Evolutionary conservation across 2,888 invertebrate species (phyloP).

Genomic region (Pantelozetes paolii): DNA sequence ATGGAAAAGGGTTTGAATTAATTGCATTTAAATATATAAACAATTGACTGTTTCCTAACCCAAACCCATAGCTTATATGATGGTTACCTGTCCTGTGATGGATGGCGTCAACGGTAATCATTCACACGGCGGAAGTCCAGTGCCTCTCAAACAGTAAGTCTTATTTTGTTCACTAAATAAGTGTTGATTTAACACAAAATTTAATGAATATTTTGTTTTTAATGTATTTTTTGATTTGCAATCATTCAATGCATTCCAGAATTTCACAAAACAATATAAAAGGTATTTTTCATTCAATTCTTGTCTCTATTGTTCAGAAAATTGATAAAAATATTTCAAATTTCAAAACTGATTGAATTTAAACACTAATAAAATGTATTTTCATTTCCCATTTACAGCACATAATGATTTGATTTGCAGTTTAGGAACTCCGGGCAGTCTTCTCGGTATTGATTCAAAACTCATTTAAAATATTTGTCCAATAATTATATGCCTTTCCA

Average conservation of each 20-base stretch:
- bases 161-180: not conserved
- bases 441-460: too few species aligned
- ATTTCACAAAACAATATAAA: conserved; percentile 39
- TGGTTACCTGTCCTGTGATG: conserved; percentile 94
- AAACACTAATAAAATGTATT: not conserved
- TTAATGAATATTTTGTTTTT: too few species aligned
- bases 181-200: too few species aligned
- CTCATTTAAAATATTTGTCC: too few species aligned
- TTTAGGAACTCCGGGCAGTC: conserved; percentile 34
- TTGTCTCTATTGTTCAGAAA: too few species aligned
- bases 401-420: conserved; percentile 31
- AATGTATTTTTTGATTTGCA: too few species aligned
- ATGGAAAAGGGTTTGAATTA: conserved; percentile 85
- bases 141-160: conserved; percentile 96
- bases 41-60: not conserved
- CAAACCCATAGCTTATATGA: conserved; percentile 82
- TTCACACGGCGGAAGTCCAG: conserved; percentile 71
- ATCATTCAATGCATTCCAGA: too few species aligned
- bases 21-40: not conserved
- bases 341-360: not conserved
- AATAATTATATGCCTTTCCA: too few species aligned
- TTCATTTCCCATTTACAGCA: not conserved
- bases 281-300: too few species aligned
- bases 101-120: conserved; percentile 79
- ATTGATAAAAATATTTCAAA: too few species aligned